Evolutionary conservation across 2,113 vertebrate species (phyloP).

Genomic region (Salminus brasiliensis): DNA sequence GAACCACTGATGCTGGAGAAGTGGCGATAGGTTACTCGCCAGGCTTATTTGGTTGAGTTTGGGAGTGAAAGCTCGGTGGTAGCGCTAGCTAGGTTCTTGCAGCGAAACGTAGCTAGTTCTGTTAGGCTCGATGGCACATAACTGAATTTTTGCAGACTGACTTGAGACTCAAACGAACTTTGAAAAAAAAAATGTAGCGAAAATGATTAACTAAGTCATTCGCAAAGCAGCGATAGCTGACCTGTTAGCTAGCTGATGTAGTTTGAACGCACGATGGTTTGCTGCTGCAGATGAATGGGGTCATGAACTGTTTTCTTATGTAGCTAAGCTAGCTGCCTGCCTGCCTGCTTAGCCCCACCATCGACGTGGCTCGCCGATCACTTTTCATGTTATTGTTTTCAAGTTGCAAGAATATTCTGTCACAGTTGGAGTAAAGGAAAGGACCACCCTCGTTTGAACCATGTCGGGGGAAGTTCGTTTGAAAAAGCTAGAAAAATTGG

Average conservation of each 20-base stretch:
- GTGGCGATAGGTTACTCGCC: not conserved
- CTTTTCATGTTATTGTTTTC: constrained; percentile 14
- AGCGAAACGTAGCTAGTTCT: not conserved
- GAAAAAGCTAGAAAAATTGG: constrained; percentile 95
- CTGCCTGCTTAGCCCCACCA: constrained; percentile 17
- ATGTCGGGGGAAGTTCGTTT: constrained; percentile 99
- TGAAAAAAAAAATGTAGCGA: constrained; percentile 21
- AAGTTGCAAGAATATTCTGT: constrained; percentile 7
- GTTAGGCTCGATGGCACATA: not conserved
- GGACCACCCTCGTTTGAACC: constrained; percentile 19
- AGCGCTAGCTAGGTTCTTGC: not conserved
- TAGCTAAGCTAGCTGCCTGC: constrained; percentile 26
- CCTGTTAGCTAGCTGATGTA: not conserved
- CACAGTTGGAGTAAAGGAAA: constrained; percentile 8
- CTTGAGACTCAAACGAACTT: not conserved
- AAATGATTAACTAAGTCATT: not conserved
- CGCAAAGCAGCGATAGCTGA: not conserved
- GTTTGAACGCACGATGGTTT: constrained; percentile 13
- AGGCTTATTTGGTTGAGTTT: not conserved
- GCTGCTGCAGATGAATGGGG: constrained; percentile 24
- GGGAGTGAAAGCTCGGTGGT: not conserved
- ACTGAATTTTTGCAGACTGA: not conserved
- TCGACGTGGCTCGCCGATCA: constrained; percentile 34
- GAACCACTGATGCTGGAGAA: not conserved
- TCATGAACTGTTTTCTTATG: constrained; percentile 16